These are phyloP conservation scores for Tretioscincus oriximinensis DNA, from an alignment of 2,113 vertebrate species.

Conservation along the genomic window DNA sequence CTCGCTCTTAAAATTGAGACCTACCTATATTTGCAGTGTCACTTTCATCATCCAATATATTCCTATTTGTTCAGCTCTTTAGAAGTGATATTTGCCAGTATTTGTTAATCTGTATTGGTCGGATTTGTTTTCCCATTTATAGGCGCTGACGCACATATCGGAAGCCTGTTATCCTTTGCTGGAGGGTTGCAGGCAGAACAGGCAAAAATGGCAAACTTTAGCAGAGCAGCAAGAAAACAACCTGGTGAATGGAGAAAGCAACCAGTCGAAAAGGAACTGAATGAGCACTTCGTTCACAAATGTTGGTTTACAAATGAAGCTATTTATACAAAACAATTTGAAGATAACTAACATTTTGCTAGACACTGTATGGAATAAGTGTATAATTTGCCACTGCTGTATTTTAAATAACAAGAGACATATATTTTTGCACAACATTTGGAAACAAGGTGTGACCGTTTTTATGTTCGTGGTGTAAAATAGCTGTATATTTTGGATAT, in stretches of 20 bases:
- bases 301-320: slow-evolving; percentile 34
- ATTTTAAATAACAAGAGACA: slow-evolving; percentile 57
- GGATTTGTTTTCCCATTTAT: slow-evolving; percentile 45
- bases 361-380: slow-evolving; percentile 64
- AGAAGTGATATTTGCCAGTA: background rate
- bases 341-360: slow-evolving; percentile 53
- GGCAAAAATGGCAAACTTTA: slow-evolving; percentile 89
- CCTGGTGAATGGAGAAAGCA: slow-evolving; percentile 78
- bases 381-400: slow-evolving; percentile 78
- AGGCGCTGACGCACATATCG: slow-evolving; percentile 87
- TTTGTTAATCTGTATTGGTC: background rate
- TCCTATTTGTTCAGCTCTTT: background rate
- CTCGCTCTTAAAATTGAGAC: background rate
- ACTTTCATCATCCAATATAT: background rate
- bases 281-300: slow-evolving; percentile 12
- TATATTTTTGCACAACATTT: slow-evolving; percentile 64
- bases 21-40: background rate
- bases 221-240: slow-evolving; percentile 87
- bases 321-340: slow-evolving; percentile 41
- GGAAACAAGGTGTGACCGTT: slow-evolving; percentile 48
- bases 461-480: slow-evolving; percentile 28
- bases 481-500: slow-evolving; percentile 40
- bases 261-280: slow-evolving; percentile 72
- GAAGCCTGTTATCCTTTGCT: slow-evolving; percentile 88
- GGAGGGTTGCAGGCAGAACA: slow-evolving; percentile 91